Conservation (phyloP, 1,140 invertebrate species). For the Neocloeon triangulifer region DNA sequence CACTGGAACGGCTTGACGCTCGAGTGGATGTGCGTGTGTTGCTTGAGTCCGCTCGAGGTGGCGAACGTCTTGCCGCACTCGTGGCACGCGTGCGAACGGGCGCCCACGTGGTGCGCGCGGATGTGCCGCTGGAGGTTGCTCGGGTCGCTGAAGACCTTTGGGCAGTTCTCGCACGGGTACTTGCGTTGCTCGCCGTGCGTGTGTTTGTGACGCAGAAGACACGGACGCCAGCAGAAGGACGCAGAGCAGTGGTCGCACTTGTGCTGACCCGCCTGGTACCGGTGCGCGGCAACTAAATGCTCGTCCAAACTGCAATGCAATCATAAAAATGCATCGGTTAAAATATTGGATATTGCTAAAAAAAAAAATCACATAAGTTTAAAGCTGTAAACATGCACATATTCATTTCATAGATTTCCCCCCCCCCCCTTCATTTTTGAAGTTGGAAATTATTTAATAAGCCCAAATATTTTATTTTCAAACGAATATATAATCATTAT, state of each 20-base stretch:
- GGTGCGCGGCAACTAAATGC: constrained; percentile 51
- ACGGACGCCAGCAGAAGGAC: constrained; percentile 57
- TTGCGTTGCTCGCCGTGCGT: constrained; percentile 24
- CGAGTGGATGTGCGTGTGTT: constrained; percentile 98
- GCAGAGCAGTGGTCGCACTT: constrained; percentile 65
- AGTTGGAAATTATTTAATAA: too few species aligned
- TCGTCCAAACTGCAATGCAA: constrained; percentile 50
- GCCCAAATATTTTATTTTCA: too few species aligned
- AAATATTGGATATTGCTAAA: background rate
- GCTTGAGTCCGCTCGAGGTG: constrained; percentile 90
- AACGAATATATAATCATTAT: too few species aligned
- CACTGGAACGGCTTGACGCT: constrained; percentile 96
- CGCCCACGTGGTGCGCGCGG: constrained; percentile 75
- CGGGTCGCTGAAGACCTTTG: constrained; percentile 85
- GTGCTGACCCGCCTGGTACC: constrained; percentile 50
- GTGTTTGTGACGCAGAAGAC: constrained; percentile 53
- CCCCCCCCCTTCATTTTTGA: too few species aligned
- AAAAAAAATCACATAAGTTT: too few species aligned
- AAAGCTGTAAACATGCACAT: too few species aligned
- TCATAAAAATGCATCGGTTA: constrained; percentile 4
- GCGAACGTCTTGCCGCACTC: constrained; percentile 98
- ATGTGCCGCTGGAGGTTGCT: constrained; percentile 93
- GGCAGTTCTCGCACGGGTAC: constrained; percentile 86
- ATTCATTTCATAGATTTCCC: too few species aligned
- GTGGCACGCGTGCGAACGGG: constrained; percentile 80